Evolutionary conservation across 2,888 invertebrate genomes (phyloP), one percentile per base, ranked within the genome.

Genomic region (Ochropacha duplaris): DNA sequence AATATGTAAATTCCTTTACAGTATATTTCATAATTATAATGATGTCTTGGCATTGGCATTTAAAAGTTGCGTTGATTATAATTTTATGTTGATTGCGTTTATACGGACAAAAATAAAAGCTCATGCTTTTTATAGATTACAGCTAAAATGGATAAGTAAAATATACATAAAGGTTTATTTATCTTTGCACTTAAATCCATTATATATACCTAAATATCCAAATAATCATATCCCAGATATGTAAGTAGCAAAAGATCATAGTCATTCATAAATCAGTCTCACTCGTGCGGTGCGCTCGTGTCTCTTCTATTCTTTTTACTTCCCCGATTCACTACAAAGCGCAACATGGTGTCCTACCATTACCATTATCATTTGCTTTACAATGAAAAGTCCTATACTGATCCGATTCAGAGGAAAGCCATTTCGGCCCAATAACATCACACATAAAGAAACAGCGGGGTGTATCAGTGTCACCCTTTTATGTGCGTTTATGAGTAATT

Each of bases 401-500:
- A 81, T 83, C 78, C 80, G 83, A 86, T 86, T 81, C 85, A 84
- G 82, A 81, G 77, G 76, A 81, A 76, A 74, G 79, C 86, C 86
- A 87, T 88, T 88, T 79, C 76, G 83, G 78, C 79, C 84, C 79
- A 88, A 91, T 91, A 90, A 87, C 83, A 84, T 83, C 82, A 84
- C 84, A 86, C 83, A 89, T 88, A 90, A 90, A 92, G 89, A 85
- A 88, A 84, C 92, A 87, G 88, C 88, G 72, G 90, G 90, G 86
- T 76, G 86, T 86, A 88, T 87, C 84, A 83, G 72, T 90, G 87
- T 88, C 90, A 89, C 89, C 90, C 90, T 83, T 84, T 88, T 86
- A 83, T 84, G 74, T 69, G 69, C 78, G 67, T 72, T 76, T 79
- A 81, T 82, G 80, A 70, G 71, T 73, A 71, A 68, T 73, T 76